Evolutionary conservation across 2,888 invertebrate species (phyloP).

Genomic region (Oscheius sp.): DNA sequence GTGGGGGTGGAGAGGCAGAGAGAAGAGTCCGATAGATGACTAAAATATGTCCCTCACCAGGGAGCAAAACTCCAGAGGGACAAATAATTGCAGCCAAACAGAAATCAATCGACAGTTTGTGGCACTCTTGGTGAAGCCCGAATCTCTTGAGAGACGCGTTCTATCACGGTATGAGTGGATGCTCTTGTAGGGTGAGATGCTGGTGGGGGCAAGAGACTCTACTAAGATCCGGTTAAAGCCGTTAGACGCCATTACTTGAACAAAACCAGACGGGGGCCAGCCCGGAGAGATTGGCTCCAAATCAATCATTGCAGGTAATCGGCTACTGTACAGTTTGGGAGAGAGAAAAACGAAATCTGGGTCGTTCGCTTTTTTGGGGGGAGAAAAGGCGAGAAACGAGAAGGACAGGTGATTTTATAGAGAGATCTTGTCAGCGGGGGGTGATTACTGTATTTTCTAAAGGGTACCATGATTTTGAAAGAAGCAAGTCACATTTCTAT

Average conservation of each 20-base stretch:
- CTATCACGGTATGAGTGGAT: too few relatives aligned
- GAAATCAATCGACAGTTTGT: not conserved
- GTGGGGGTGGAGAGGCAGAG: not conserved
- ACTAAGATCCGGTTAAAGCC: constrained; percentile 15
- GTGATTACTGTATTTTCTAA: too few relatives aligned
- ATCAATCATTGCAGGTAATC: too few relatives aligned
- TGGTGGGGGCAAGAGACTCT: not conserved
- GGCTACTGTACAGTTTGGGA: too few relatives aligned
- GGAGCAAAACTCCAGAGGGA: not conserved
- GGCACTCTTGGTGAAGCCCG: not conserved
- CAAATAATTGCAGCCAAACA: not conserved
- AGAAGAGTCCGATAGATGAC: too few relatives aligned
- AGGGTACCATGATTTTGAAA: too few relatives aligned
- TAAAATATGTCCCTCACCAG: not conserved
- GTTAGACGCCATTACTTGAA: constrained; percentile 11
- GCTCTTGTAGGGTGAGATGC: constrained; percentile 7
- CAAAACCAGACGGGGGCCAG: not conserved
- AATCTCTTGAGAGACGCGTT: not conserved
- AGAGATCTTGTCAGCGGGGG: not conserved
- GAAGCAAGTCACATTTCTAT: too few relatives aligned
- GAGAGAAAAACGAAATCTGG: too few relatives aligned
- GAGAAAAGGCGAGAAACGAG: too few relatives aligned
- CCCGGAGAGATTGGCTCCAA: not conserved
- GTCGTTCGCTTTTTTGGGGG: too few relatives aligned
- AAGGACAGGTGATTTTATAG: not conserved